These are phyloP conservation scores for Contarinia nasturtii DNA, from an alignment of 1,140 invertebrate species.

Conservation along the genomic window DNA sequence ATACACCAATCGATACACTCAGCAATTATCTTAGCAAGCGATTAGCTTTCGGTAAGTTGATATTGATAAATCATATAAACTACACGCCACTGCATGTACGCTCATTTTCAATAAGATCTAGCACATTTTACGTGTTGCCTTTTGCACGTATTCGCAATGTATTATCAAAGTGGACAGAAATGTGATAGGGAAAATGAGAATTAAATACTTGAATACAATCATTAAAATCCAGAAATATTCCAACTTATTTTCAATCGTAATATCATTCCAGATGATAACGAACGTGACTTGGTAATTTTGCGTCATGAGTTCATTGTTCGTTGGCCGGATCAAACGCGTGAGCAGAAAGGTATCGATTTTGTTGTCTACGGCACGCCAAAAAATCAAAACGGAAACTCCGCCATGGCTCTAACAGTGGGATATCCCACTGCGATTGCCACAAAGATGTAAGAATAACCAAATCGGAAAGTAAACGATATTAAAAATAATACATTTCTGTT, in stretches of 20 bases:
- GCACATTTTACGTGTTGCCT: too few species aligned
- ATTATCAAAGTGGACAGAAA: too few species aligned
- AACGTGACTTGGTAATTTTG: conserved; percentile 86
- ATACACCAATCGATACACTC: conserved; percentile 81
- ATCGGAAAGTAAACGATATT: too few species aligned
- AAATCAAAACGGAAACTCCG: conserved; percentile 53
- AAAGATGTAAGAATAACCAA: too few species aligned
- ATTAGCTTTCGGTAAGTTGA: conserved; percentile 50
- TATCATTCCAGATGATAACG: conserved; percentile 39
- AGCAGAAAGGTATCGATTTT: conserved; percentile 76
- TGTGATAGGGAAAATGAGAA: too few species aligned
- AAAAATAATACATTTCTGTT: too few species aligned
- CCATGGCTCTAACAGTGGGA: conserved; percentile 96
- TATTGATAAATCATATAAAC: too few species aligned
- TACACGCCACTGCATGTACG: too few species aligned
- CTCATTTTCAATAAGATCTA: too few species aligned
- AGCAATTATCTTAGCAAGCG: conserved; percentile 76
- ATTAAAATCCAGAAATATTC: background rate
- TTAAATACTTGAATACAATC: too few species aligned
- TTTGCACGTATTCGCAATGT: too few species aligned
- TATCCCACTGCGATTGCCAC: conserved; percentile 89
- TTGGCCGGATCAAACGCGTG: conserved; percentile 73
- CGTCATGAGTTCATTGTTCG: conserved; percentile 82
- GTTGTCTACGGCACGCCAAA: conserved; percentile 74
- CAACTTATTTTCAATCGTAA: background rate